phyloP scores from a whole-genome alignment of 2,888 invertebrate species.

The Nymphalis urticae region DNA sequence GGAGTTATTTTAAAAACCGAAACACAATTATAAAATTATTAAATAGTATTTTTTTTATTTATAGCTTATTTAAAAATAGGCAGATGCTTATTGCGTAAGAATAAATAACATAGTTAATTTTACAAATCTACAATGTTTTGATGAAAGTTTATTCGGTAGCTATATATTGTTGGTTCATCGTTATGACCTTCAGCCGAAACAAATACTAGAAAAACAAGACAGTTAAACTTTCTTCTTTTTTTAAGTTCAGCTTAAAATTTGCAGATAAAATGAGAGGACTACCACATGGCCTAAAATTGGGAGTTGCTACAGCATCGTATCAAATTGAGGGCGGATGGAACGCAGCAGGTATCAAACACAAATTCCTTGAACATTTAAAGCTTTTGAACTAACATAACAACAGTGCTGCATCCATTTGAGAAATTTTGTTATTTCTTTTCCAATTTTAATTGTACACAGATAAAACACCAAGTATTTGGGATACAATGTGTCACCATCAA shows the following conservation, averaged over 20 bases:
- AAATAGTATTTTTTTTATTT: no score
- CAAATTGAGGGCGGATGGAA: conserved; percentile 65
- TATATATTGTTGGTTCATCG: no score
- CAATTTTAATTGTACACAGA: conserved; percentile 51
- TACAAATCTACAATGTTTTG: no score
- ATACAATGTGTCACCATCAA: conserved; percentile 72
- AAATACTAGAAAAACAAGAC: no score
- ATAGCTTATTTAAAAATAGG: no score
- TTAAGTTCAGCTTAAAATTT: neutral
- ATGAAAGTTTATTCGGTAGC: no score
- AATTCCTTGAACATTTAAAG: neutral
- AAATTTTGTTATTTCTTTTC: neutral
- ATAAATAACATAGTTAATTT: no score
- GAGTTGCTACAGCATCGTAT: conserved; percentile 58
- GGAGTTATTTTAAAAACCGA: no score
- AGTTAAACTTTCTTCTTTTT: neutral
- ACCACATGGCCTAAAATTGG: conserved; percentile 52
- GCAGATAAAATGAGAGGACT: conserved; percentile 48
- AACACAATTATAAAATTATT: no score
- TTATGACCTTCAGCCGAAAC: no score
- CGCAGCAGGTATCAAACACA: conserved; percentile 37
- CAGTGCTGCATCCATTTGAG: neutral
- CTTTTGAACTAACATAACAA: neutral
- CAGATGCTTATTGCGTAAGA: no score
- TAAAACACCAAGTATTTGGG: conserved; percentile 84